Percentiles rank a stretch among this genome's conserved stretches.
Conservation (phyloP, 2,797 vertebrate species). For the Danio kyathit region DNA sequence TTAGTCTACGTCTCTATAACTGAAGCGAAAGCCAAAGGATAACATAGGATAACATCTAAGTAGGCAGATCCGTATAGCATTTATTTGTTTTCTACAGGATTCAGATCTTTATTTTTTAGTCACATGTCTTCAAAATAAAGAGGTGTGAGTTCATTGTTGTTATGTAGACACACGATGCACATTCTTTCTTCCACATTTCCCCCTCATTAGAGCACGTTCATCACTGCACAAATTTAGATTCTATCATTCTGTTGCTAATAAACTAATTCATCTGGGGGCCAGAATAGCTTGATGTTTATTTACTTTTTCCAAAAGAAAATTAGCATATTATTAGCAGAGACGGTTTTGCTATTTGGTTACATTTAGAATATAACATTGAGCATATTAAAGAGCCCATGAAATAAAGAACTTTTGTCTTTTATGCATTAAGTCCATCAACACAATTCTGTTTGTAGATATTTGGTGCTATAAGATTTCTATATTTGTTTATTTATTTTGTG, state of each 20-base stretch:
- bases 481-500: not conserved
- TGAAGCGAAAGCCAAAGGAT: constrained; percentile 4
- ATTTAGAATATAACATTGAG: not conserved
- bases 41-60: constrained; percentile 2
- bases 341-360: not conserved
- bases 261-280: not conserved
- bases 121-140: constrained; percentile 22
- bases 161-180: constrained; percentile 44
- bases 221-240: constrained; percentile 52
- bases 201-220: constrained; percentile 44
- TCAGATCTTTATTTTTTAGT: constrained; percentile 9
- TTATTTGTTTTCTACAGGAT: constrained; percentile 12
- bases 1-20: constrained; percentile 16
- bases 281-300: not conserved
- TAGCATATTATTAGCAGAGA: not conserved
- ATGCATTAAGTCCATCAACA: not conserved
- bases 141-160: constrained; percentile 10
- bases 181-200: constrained; percentile 47
- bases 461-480: too few species aligned
- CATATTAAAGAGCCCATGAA: constrained; percentile 13
- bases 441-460: not conserved
- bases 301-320: not conserved
- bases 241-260: constrained; percentile 49
- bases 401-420: not conserved
- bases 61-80: constrained; percentile 11